Conservation (phyloP, 2,113 vertebrate genomes). For the Gymnorhina tibicen region DNA sequence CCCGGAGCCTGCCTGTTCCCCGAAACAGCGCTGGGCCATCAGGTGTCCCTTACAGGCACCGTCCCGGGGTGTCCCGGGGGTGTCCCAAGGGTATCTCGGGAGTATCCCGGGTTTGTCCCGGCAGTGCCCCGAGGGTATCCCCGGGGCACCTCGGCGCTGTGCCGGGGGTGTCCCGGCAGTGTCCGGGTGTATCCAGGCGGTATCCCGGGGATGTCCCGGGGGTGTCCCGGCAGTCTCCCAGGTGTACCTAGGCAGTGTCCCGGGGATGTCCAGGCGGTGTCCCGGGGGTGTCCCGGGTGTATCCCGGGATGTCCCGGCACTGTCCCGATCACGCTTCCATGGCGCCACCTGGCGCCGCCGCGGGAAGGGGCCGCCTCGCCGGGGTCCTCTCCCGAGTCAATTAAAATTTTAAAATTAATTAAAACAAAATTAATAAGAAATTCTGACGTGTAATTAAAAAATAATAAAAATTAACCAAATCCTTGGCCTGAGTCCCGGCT, state of each 20-base stretch:
- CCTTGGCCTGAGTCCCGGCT: not conserved
- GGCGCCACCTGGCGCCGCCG: constrained; percentile 16
- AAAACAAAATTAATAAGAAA: not conserved
- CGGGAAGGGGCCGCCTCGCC: not conserved
- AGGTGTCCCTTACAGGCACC: not conserved
- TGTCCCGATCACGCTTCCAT: not conserved
- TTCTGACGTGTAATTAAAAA: not conserved
- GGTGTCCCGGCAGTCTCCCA: rapidly evolving
- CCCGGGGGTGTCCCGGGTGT: not conserved
- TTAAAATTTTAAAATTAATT: not conserved
- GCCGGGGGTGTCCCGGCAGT: not conserved
- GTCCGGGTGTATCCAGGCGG: not conserved
- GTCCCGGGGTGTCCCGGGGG: not conserved
- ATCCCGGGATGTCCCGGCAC: not conserved
- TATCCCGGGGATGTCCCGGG: rapidly evolving
- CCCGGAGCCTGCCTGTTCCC: not conserved
- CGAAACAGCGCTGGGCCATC: rapidly evolving
- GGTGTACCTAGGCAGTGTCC: no score
- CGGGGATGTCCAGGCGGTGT: not conserved
- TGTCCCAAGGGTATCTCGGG: no score
- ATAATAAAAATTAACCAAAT: not conserved
- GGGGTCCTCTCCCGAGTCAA: not conserved
- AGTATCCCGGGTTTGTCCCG: not conserved
- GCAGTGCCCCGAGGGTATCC: not conserved
- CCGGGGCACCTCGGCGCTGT: not conserved